Conservation (phyloP, 1,140 invertebrate genomes). For the Drosophila kanapiae region DNA sequence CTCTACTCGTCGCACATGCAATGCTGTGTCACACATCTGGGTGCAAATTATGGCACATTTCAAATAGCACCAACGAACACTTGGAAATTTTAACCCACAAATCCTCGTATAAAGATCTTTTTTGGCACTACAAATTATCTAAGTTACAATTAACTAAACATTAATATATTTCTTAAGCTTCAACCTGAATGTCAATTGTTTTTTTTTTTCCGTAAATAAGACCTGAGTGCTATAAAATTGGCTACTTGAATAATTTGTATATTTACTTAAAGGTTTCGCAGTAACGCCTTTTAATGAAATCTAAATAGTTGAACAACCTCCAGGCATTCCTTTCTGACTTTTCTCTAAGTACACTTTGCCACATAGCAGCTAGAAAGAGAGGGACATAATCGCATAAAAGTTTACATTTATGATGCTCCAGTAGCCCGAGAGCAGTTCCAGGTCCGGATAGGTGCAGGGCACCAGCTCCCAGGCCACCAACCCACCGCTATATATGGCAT, state of each 20-base stretch:
- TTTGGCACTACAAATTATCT: no score
- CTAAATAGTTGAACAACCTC: no score
- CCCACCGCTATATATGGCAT: slow-evolving; percentile 9
- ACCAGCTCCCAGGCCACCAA: background rate
- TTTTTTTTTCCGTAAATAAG: no score
- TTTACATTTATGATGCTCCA: slow-evolving; percentile 79
- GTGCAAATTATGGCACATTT: slow-evolving; percentile 82
- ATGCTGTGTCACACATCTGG: slow-evolving; percentile 76
- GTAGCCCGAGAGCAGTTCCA: slow-evolving; percentile 33
- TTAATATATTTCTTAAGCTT: no score
- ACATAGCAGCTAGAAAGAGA: slow-evolving; percentile 62
- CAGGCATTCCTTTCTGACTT: background rate
- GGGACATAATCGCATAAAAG: slow-evolving; percentile 78
- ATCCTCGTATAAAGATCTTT: no score
- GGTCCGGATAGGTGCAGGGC: slow-evolving; percentile 70
- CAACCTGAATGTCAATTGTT: no score
- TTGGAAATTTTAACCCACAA: background rate
- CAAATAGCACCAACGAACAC: slow-evolving; percentile 62
- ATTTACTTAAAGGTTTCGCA: no score
- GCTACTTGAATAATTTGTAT: no score
- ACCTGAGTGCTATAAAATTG: no score
- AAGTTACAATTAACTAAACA: no score
- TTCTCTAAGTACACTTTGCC: slow-evolving; percentile 47
- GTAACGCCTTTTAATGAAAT: background rate
- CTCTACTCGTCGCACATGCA: slow-evolving; percentile 34